Evolutionary conservation across 2,797 vertebrate genomes (phyloP), one percentile per base, ranked within the genome.

Genomic region (Crotalus adamanteus): DNA sequence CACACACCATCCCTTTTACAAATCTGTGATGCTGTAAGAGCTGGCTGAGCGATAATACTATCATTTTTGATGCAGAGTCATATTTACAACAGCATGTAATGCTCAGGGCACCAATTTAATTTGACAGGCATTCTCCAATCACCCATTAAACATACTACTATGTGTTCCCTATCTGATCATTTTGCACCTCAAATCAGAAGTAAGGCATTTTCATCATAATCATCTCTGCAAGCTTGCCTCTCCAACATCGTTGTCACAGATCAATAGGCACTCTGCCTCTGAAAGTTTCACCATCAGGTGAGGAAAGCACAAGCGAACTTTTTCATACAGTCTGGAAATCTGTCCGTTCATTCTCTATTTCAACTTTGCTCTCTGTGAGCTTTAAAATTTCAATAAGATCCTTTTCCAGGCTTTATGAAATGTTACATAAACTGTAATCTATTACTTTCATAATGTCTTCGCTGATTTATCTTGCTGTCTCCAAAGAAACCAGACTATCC

Each of bases 21-120:
- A 28, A 73, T 57, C 60, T 90, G 53, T 31, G 37, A 73, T 93
- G 69, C 18, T 87, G 60, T 57, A 61, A 86, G 37, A 90, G 55
- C 53, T 90, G 51, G 78, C 53, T 59, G 83, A 57, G 89, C 69
- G 60, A 93, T 90, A 90, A 92, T 87, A 37, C 78, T 60, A 90
- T 92, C 92, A 86, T 42, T 86, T 92, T 47, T 63, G 78, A 89
- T 63, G 83, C 88, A 65, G n/a, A 86, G 69, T 90, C 88, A 87
- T 69, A 92, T 93, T 93, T 86, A 93, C 89, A 90, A 90, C 87
- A 90, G 92, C 92, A 92, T 86, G 88, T 16, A 65, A 53, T 53
- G 60, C 60, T 87, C 83, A 69, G 83, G 61, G 61, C 83, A 90
- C 83, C 69, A 63, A 87, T 90, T 90, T 92, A 92, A 87, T 92